Base-by-base conservation (phyloP, 2,113 vertebrate genomes). In the Mungos mungo region DNA sequence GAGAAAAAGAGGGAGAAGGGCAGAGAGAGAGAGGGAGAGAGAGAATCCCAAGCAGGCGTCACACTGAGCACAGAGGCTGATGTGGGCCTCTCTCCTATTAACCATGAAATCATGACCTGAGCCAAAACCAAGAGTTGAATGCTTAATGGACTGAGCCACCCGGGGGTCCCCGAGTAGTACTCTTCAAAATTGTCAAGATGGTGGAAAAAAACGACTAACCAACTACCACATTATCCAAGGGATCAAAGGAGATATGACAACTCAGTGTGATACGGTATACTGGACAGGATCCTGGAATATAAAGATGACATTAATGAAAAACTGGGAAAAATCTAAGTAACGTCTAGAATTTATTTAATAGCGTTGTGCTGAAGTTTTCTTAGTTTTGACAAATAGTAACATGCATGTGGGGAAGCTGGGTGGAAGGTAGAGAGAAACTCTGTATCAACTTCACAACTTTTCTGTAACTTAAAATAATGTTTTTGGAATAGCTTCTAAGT, bases 131-230 rank as follows among this genome's bases (percentile, higher is more conserved):
- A 60, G 57, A 60, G 57, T 60, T 57, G 54, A 60, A 60, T 7
- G 8, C 21, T 60, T 60, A 23, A 21, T 60, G 57, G 21, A 60
- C 57, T 25, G 57, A 60, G 57, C 57, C 57, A 60, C 57, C 57
- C 21, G 8, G 21, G 57, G 57, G 8, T 60, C 57, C 57, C 45
- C 80, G 9, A 45, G 1, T 45, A 79, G 15, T 57, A 47, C 8
- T 93, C 33, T 57, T 81, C n/a, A 60, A 90, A 97, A 90, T 35
- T 77, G 35, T 77, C 66, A 90, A 76, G 8, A 52, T 77, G n/a
- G n/a, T 76, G 74, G 52, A 68, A 52, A 87, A 82, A 27, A 54
- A 72, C 27, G 25, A 65, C 41, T 92, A 77, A 90, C 60, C 88
- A 95, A 93, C 21, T 31, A 18, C 41, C 76, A 79, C 1, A n/a